These are phyloP conservation scores for Spodoptera litura DNA, from an alignment of 1,140 invertebrate species.

Conservation along the genomic window DNA sequence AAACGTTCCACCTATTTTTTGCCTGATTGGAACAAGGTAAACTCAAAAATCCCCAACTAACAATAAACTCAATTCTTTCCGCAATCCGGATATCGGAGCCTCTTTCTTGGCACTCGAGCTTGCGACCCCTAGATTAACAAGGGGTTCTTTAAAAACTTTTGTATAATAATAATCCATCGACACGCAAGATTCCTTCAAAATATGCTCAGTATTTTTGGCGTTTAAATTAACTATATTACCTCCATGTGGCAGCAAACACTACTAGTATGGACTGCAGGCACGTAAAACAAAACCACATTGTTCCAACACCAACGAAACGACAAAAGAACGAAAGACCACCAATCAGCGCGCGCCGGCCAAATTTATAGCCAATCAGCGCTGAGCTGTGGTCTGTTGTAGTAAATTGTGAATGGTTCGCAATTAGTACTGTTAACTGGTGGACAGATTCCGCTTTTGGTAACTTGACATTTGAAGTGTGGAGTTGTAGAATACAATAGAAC, in stretches of 20 bases:
- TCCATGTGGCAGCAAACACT: not conserved
- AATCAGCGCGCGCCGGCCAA: slow-evolving; percentile 54
- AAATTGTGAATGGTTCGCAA: slow-evolving; percentile 61
- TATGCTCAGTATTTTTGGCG: too few species aligned
- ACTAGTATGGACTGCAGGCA: not conserved
- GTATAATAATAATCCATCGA: too few species aligned
- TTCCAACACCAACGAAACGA: not conserved
- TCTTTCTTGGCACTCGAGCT: too few species aligned
- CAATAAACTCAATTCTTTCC: too few species aligned
- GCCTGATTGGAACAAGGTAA: too few species aligned
- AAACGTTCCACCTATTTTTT: too few species aligned
- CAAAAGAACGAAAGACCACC: slow-evolving; percentile 50
- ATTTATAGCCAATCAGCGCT: slow-evolving; percentile 66
- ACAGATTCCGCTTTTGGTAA: not conserved
- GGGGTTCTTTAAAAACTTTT: too few species aligned
- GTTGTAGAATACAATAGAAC: not conserved
- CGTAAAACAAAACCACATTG: slow-evolving; percentile 29
- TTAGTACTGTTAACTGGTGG: slow-evolving; percentile 48
- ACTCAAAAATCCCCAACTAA: too few species aligned
- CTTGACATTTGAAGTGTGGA: slow-evolving; percentile 2
- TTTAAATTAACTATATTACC: not conserved
- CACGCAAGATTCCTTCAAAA: too few species aligned
- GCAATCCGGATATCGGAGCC: too few species aligned
- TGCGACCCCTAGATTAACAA: too few species aligned
- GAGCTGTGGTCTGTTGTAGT: slow-evolving; percentile 46